Conservation (phyloP, 2,888 invertebrate species). For the Papilio gigon region DNA sequence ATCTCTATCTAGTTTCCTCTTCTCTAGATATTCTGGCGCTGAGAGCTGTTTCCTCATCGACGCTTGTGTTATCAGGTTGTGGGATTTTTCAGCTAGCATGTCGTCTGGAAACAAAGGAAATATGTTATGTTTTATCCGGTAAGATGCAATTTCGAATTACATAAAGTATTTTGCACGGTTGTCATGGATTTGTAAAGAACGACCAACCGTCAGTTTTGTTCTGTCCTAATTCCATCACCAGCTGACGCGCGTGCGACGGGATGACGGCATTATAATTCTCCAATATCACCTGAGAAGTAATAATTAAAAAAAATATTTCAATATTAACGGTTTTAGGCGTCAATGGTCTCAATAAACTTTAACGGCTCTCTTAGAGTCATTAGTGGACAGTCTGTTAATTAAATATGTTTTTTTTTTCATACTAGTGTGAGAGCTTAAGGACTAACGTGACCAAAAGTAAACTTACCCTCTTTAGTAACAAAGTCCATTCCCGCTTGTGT, state of each 20-base stretch:
- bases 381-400: too few relatives aligned
- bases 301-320: neutral
- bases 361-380: too few relatives aligned
- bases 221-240: slow-evolving; percentile 94
- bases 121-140: neutral
- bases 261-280: slow-evolving; percentile 97
- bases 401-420: too few relatives aligned
- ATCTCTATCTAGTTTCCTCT: slow-evolving; percentile 88
- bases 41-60: slow-evolving; percentile 89
- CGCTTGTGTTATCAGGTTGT: slow-evolving; percentile 77
- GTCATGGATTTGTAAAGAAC: neutral
- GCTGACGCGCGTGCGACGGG: slow-evolving; percentile 95
- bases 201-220: slow-evolving; percentile 85
- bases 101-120: slow-evolving; percentile 77
- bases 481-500: slow-evolving; percentile 90
- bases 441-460: slow-evolving; percentile 1
- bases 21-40: slow-evolving; percentile 95
- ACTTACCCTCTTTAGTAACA: slow-evolving; percentile 81
- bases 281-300: slow-evolving; percentile 87
- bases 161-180: neutral
- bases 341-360: too few relatives aligned
- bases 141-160: neutral
- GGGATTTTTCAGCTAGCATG: slow-evolving; percentile 83
- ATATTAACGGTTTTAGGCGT: too few relatives aligned
- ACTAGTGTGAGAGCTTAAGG: too few relatives aligned